Conservation (phyloP, 2,888 invertebrate genomes). For the Arge pagana region DNA sequence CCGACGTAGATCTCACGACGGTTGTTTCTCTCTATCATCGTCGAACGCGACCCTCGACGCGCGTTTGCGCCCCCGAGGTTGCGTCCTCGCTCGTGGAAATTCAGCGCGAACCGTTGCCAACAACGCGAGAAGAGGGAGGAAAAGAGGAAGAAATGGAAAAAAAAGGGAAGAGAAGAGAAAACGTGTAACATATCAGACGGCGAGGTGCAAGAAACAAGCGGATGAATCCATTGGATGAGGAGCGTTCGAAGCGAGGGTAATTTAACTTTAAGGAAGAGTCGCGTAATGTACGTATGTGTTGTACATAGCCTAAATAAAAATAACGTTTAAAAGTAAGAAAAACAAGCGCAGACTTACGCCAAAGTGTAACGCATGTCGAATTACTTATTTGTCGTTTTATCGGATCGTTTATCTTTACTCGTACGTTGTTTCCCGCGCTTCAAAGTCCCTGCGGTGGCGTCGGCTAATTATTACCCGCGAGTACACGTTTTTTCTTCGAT, state of each 20-base stretch:
- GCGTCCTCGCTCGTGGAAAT: conserved; percentile 43
- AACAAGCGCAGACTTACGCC: too few species aligned
- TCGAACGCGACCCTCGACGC: conserved; percentile 23
- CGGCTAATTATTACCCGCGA: too few species aligned
- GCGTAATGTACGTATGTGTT: conserved; percentile 58
- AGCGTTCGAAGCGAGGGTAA: conserved; percentile 48
- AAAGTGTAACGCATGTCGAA: too few species aligned
- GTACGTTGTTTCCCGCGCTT: too few species aligned
- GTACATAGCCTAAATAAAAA: conserved; percentile 58
- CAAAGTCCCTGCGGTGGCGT: too few species aligned
- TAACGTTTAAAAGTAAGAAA: conserved; percentile 53
- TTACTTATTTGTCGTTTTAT: too few species aligned
- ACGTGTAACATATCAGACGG: conserved; percentile 54
- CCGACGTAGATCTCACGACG: not conserved
- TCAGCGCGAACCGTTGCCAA: conserved; percentile 55
- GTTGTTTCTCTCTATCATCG: not conserved
- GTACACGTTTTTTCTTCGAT: too few species aligned
- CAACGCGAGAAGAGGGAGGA: conserved; percentile 3
- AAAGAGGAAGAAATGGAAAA: not conserved
- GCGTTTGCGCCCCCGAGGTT: conserved; percentile 44
- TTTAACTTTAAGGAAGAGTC: conserved; percentile 53
- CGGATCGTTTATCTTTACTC: too few species aligned
- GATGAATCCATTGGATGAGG: conserved; percentile 29
- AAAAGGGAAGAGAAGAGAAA: conserved; percentile 28
- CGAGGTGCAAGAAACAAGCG: conserved; percentile 7